Conservation (phyloP, 1,140 invertebrate genomes). For the Luehdorfia chinensis region DNA sequence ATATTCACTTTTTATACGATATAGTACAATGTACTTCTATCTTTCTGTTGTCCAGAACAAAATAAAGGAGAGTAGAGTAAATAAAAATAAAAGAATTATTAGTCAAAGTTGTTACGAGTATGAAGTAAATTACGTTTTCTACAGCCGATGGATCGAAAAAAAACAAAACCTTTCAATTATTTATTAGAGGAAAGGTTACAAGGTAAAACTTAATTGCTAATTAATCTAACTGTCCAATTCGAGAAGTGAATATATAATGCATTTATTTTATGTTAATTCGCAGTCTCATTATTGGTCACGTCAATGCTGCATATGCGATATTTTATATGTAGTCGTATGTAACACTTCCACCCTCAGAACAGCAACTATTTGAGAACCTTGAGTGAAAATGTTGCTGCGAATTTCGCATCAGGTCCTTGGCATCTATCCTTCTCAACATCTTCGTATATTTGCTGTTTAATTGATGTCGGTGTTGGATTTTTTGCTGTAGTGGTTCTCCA, state of each 20-base stretch:
- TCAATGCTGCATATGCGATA: background rate
- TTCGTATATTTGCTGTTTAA: background rate
- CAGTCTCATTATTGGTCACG: background rate
- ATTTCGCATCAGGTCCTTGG: background rate
- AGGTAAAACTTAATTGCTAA: background rate
- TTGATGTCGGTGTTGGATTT: background rate
- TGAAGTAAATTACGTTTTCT: no score
- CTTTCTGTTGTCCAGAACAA: no score
- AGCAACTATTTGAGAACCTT: background rate
- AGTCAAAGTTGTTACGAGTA: no score
- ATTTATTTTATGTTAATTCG: background rate
- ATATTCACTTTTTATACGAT: no score
- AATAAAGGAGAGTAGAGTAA: no score
- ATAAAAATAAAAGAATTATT: no score
- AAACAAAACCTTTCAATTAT: no score
- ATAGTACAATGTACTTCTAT: no score
- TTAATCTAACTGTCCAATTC: background rate
- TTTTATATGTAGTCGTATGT: no score
- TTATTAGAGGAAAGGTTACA: background rate
- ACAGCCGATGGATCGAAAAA: no score
- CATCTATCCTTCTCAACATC: background rate
- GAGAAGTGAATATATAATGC: background rate
- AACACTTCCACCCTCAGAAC: background rate
- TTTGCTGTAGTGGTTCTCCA: background rate
- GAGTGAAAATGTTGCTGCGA: constrained; percentile 3